Base-by-base conservation (phyloP, 2,888 invertebrate genomes). In the Troides helena region DNA sequence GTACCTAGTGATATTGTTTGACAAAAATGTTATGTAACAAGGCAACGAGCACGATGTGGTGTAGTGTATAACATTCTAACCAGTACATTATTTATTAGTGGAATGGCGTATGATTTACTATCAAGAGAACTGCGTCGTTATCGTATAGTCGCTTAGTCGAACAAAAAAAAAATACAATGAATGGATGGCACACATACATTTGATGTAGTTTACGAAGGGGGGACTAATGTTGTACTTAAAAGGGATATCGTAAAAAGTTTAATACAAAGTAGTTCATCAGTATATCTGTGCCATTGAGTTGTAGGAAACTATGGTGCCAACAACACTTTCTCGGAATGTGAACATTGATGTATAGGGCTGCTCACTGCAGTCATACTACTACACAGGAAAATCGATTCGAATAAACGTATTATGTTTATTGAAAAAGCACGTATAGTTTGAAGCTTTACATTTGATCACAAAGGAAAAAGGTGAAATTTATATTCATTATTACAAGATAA, bases 291-390 rank as follows among this genome's bases (percentile, higher is more conserved):
- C 67, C 46, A 67, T 18, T 3, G 25, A 67, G 57, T 62, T 53
- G 18, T 18, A 62, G 56, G 57, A 57, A 62, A 67, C 18, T n/a
- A n/a, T 39, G n/a, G 61, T 56, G 67, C n/a, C 25, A 56, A 56
- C 61, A 67, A 67, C 62, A 67, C 67, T 62, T 67, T 62, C 57
- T 57, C 62, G 46, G 58, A 67, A 67, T 23, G 39, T 67, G 23
- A 62, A 67, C 39, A 25, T 57, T 62, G 58, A 62, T 57, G 43
- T 39, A 5, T 57, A 57, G 67, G 61, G 64, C 53, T 68, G 64
- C 25, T 59, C 23, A 36, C 36, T n/a, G 18, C n/a, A 23, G 57
- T 21, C n/a, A 57, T 8, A 21, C 2, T 57, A 17, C 50, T 17
- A 18, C 2, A 50, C 17, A 50, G 17, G 5, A 50, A 3, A 1